Base-by-base conservation (phyloP, 2,888 invertebrate genomes). In the Saturnia pavonia region DNA sequence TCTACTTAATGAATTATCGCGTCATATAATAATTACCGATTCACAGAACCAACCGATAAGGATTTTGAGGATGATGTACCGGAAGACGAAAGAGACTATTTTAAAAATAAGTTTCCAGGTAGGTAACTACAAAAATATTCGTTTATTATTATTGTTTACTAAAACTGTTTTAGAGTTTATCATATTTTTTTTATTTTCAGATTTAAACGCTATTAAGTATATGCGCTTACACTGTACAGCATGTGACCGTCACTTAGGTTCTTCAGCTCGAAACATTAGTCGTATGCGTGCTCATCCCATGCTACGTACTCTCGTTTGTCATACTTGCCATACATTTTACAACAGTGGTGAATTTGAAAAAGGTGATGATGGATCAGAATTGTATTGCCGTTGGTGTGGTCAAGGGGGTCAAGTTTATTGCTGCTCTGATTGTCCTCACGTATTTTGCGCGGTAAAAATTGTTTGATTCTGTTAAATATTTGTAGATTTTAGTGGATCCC, bases 381-480 rank as follows among this genome's bases (percentile, higher is more conserved):
- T 97, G 74, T 97, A 97, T 82, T 97, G 97, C 79, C 95, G 97
- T 68, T 97, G 97, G 97, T 97, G 97, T 82, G 97, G 97, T 0
- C 97, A 97, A 85, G 97, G 95, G 7, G 96, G 96, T 7, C 96
- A 96, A 87, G 96, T 97, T 0, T 96, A 97, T 81, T 97, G 97
- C 82, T 97, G 97, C 82, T 96, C 97, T 1, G 95, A 95, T 74
- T 97, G 97, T 75, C 95, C 96, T 68, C 96, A 95, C 89, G 96
- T 96, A 0, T 96, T 96, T 85, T 96, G 96, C 87, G 96, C 95
- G 86, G 95, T 95, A 89, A 89, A 60, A 14, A 0, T 14, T 12
- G 27, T 60, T 60, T 27, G 14, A 60, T 19, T 54, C 9, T 51
- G 3, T 51, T n/a, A 25, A 9, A 25, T 6, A 1, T 3, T 27